phyloP scores from a whole-genome alignment of 1,140 invertebrate species.

The Proctacanthus coquilletti region DNA sequence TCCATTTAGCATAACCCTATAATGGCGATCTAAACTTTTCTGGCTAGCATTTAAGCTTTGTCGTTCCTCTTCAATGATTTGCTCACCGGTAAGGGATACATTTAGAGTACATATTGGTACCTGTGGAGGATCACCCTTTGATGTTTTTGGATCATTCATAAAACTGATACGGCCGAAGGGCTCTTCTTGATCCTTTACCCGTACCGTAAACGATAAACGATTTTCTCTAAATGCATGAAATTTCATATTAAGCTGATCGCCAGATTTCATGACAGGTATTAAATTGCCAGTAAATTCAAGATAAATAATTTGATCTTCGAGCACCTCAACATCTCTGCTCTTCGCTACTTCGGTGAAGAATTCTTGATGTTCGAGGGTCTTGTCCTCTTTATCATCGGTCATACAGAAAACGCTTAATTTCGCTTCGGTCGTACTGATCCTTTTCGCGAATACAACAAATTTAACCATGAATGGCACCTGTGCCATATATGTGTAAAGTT shows the following conservation, averaged over 20 bases:
- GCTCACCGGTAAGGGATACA: conserved; percentile 60
- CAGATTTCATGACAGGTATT: conserved; percentile 91
- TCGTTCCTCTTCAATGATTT: conserved; percentile 2
- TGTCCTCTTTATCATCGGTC: conserved; percentile 98
- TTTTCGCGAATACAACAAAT: conserved; percentile 88
- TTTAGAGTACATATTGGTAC: conserved; percentile 95
- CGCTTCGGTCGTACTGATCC: conserved; percentile 80
- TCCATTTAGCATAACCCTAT: conserved; percentile 14
- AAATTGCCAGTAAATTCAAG: conserved; percentile 96
- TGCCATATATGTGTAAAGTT: conserved; percentile 79
- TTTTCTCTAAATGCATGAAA: conserved; percentile 97
- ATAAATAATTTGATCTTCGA: conserved; percentile 89
- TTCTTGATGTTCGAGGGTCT: conserved; percentile 93
- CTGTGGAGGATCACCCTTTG: conserved; percentile 79
- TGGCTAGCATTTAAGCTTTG: conserved; percentile 1
- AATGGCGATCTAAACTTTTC: conserved; percentile 9
- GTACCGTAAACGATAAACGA: conserved; percentile 80
- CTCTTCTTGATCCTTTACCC: conserved; percentile 64
- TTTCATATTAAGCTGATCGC: conserved; percentile 83
- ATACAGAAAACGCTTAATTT: conserved; percentile 94
- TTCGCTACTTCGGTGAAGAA: conserved; percentile 94
- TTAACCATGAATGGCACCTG: conserved; percentile 97
- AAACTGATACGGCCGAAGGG: conserved; percentile 85
- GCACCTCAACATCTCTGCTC: conserved; percentile 89
- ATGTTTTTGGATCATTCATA: conserved; percentile 84